Conservation (phyloP, 2,888 invertebrate species). For the Beris chalybata region DNA sequence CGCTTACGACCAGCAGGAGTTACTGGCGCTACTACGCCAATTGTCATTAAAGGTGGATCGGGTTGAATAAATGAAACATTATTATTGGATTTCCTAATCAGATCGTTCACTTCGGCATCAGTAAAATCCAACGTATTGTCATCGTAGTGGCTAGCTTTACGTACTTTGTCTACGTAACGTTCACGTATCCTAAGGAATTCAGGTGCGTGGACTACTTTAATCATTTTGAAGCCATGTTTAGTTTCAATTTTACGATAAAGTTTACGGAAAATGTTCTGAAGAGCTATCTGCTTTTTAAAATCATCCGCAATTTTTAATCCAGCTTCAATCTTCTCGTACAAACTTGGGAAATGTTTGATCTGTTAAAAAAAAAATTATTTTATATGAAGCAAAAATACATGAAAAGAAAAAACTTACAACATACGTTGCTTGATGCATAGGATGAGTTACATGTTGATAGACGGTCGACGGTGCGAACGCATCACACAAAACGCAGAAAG, state of each 20-base stretch:
- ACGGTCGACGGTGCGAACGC: background rate
- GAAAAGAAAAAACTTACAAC: constrained; percentile 25
- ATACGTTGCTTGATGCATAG: constrained; percentile 34
- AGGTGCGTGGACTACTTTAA: constrained; percentile 32
- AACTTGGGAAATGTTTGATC: constrained; percentile 37
- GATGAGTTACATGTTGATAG: constrained; percentile 29
- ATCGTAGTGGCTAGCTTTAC: constrained; percentile 31
- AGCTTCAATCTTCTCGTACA: constrained; percentile 30
- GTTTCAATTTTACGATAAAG: constrained; percentile 40
- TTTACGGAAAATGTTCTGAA: constrained; percentile 37
- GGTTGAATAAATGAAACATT: constrained; percentile 36
- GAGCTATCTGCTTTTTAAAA: background rate
- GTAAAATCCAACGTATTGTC: constrained; percentile 36
- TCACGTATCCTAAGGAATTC: constrained; percentile 33
- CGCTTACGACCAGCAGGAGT: background rate
- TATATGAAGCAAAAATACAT: background rate
- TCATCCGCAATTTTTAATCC: background rate
- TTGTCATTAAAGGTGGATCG: constrained; percentile 20
- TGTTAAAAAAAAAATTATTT: constrained; percentile 16
- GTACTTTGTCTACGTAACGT: constrained; percentile 27
- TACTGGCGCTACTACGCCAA: background rate
- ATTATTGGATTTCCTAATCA: constrained; percentile 34
- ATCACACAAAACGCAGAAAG: constrained; percentile 31
- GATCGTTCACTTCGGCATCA: constrained; percentile 30
- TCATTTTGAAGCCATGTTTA: constrained; percentile 33